These are phyloP conservation scores for Marasmarcha lunaedactyla DNA, from an alignment of 2,888 invertebrate species.

Conservation along the genomic window DNA sequence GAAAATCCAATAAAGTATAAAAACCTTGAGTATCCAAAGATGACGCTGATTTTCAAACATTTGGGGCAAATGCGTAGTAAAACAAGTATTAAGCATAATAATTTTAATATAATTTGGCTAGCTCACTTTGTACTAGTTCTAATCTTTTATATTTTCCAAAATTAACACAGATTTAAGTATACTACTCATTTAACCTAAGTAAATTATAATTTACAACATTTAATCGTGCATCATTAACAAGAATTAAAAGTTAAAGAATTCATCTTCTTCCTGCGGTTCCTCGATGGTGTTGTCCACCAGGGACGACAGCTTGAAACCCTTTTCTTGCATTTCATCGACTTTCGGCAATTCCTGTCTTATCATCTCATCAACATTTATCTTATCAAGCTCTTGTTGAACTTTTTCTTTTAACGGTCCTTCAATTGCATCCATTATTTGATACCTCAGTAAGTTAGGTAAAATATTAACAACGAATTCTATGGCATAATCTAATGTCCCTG, in stretches of 20 bases:
- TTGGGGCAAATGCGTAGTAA: too few relatives aligned
- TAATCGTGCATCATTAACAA: too few relatives aligned
- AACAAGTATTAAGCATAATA: too few relatives aligned
- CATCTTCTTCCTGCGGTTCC: constrained; percentile 27
- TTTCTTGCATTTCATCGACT: constrained; percentile 70
- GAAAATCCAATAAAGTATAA: too few relatives aligned
- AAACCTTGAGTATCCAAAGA: too few relatives aligned
- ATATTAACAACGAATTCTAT: constrained; percentile 86
- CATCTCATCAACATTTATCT: constrained; percentile 78
- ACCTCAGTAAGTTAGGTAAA: constrained; percentile 85
- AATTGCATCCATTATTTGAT: constrained; percentile 88
- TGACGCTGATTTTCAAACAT: too few relatives aligned
- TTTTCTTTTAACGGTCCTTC: constrained; percentile 82
- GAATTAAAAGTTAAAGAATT: constrained; percentile 55
- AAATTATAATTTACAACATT: too few relatives aligned
- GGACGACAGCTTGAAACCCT: constrained; percentile 52
- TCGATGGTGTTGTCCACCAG: constrained; percentile 23
- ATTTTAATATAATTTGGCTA: too few relatives aligned
- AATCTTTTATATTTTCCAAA: too few relatives aligned
- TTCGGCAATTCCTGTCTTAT: constrained; percentile 78
- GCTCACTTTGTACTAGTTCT: too few relatives aligned
- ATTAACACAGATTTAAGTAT: too few relatives aligned
- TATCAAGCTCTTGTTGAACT: constrained; percentile 79
- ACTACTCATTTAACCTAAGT: too few relatives aligned
- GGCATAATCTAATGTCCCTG: constrained; percentile 87